Percentiles rank a stretch among this genome's conserved stretches.
These are phyloP conservation scores for Cydia splendana DNA, from an alignment of 1,140 invertebrate species.

Conservation along the genomic window DNA sequence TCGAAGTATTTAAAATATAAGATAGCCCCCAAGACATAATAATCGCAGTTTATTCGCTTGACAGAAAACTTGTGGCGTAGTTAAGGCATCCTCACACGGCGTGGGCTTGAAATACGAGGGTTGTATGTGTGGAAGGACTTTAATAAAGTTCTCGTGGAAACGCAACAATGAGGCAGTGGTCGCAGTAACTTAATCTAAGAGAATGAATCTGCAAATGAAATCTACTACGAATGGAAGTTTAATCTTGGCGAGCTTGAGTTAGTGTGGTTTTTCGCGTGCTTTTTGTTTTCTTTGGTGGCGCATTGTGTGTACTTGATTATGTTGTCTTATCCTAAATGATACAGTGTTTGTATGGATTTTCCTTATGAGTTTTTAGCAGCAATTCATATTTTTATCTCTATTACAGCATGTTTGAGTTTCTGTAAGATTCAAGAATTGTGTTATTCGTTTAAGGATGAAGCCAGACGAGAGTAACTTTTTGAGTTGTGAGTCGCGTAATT, in stretches of 20 bases:
- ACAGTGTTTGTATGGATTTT: conserved; percentile 12
- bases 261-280: conserved; percentile 35
- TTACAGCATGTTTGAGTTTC: not conserved
- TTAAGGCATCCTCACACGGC: conserved; percentile 43
- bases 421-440: not conserved
- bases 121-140: conserved; percentile 58
- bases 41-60: conserved; percentile 54
- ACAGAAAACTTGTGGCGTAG: conserved; percentile 37
- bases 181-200: conserved; percentile 70
- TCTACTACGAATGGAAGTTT: conserved; percentile 58
- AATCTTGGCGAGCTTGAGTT: conserved; percentile 53
- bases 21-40: conserved; percentile 48
- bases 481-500: no score
- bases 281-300: conserved; percentile 27
- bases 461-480: no score
- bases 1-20: conserved; percentile 42
- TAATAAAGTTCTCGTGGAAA: conserved; percentile 72
- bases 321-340: conserved; percentile 29
- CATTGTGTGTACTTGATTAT: conserved; percentile 29
- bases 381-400: not conserved
- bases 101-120: conserved; percentile 58
- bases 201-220: conserved; percentile 73
- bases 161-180: conserved; percentile 61
- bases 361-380: not conserved
- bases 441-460: no score